These are phyloP conservation scores for Chaetodon trifascialis DNA, from an alignment of 2,113 vertebrate genomes.

Conservation along the genomic window DNA sequence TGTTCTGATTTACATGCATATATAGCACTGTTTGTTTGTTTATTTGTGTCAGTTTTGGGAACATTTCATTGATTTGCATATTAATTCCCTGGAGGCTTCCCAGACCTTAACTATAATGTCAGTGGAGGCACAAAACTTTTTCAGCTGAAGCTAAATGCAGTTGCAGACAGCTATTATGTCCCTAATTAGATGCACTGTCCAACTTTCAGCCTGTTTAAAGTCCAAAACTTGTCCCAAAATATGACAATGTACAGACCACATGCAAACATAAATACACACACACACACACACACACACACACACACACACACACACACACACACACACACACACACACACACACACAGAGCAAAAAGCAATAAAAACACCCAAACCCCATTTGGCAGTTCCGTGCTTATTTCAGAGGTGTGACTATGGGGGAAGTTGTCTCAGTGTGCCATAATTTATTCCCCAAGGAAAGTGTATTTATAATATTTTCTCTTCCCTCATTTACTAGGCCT, in stretches of 20 bases:
- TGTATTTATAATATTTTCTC: constrained; percentile 61
- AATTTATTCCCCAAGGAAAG: constrained; percentile 73
- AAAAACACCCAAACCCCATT: constrained; percentile 28
- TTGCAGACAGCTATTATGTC: neutral
- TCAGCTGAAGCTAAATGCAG: neutral
- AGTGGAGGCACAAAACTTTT: neutral
- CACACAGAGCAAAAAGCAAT: neutral
- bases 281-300: neutral
- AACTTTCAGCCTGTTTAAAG: constrained; percentile 22
- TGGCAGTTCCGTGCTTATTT: constrained; percentile 42
- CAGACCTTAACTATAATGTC: neutral
- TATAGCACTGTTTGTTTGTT: neutral
- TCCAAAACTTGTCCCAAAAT: constrained; percentile 16
- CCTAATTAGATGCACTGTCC: constrained; percentile 38
- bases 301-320: neutral
- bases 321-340: neutral
- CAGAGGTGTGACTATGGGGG: constrained; percentile 52
- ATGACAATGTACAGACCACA: neutral
- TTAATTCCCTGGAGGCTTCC: neutral
- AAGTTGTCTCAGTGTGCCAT: constrained; percentile 49
- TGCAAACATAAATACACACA: neutral
- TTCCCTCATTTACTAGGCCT: constrained; percentile 39
- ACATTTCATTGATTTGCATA: constrained; percentile 13
- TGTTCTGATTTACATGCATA: neutral
- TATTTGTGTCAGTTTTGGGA: neutral